A percentile compares a stretch with the other conserved stretches of the same genome.
These are phyloP conservation scores for Psilanteris sp. DNA, from an alignment of 1,140 invertebrate species.

Conservation along the genomic window DNA sequence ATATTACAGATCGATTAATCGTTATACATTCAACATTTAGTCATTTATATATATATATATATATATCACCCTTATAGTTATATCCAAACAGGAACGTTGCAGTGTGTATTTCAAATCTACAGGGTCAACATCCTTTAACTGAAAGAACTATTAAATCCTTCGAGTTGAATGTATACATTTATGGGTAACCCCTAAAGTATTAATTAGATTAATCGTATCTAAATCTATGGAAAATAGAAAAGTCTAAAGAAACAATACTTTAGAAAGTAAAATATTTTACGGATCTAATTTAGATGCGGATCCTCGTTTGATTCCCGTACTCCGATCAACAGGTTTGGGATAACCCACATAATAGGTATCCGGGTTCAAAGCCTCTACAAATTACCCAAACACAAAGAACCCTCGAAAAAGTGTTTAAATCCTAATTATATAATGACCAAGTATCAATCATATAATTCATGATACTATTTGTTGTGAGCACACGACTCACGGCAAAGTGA, in stretches of 20 bases:
- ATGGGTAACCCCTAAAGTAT: background rate
- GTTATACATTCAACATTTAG: too few species aligned
- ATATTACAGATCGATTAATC: too few species aligned
- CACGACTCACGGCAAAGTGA: too few species aligned
- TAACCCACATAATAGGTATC: slow-evolving; percentile 18
- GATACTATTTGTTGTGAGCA: too few species aligned
- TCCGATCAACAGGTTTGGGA: slow-evolving; percentile 26
- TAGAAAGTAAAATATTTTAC: slow-evolving; percentile 33
- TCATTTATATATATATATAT: too few species aligned
- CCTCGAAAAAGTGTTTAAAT: background rate
- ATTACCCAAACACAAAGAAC: slow-evolving; percentile 1
- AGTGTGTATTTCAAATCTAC: too few species aligned
- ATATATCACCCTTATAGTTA: too few species aligned
- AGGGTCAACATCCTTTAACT: slow-evolving; percentile 5
- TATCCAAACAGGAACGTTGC: too few species aligned
- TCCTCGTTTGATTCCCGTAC: background rate
- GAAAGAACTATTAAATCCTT: background rate
- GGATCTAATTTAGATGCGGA: slow-evolving; percentile 21
- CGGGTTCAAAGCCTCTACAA: slow-evolving; percentile 29
- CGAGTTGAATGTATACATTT: background rate
- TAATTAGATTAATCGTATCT: slow-evolving; percentile 28
- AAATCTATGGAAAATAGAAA: slow-evolving; percentile 6
- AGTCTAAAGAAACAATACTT: slow-evolving; percentile 6
- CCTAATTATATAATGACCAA: slow-evolving; percentile 6
- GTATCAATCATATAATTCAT: slow-evolving; percentile 7